Conservation (phyloP, 2,888 invertebrate genomes). For the Phaedon cochleariae region DNA sequence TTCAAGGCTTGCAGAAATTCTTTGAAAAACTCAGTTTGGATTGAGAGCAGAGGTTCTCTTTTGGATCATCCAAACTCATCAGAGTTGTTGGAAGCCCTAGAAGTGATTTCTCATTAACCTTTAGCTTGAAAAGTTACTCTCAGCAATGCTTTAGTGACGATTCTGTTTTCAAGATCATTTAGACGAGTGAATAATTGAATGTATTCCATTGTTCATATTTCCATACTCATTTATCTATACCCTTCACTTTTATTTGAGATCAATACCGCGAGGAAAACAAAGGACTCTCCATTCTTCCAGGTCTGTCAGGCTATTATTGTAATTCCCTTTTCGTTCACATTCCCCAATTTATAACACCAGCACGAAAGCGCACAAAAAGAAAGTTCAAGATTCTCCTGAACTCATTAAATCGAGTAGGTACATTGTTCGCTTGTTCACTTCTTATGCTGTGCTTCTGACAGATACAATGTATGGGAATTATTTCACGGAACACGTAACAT, state of each 20-base stretch:
- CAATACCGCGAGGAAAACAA: constrained; percentile 1
- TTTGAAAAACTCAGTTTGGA: too few species aligned
- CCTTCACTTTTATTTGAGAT: neutral
- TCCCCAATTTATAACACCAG: constrained; percentile 12
- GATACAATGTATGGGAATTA: constrained; percentile 18
- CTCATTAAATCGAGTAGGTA: constrained; percentile 36
- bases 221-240: too few species aligned
- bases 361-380: constrained; percentile 16
- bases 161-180: too few species aligned
- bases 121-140: too few species aligned
- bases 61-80: too few species aligned
- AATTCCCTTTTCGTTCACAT: constrained; percentile 1
- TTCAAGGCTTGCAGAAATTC: too few species aligned
- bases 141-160: too few species aligned
- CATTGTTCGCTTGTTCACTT: constrained; percentile 25
- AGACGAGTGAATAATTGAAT: too few species aligned
- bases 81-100: too few species aligned
- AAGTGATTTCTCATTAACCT: too few species aligned
- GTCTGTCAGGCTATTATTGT: constrained; percentile 11
- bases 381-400: constrained; percentile 26
- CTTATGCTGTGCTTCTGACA: constrained; percentile 16
- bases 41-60: too few species aligned
- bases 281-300: neutral
- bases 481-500: constrained; percentile 4
- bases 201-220: too few species aligned